These are phyloP conservation scores for Hemichromis elongatus DNA, from an alignment of 2,113 vertebrate species.

Conservation along the genomic window DNA sequence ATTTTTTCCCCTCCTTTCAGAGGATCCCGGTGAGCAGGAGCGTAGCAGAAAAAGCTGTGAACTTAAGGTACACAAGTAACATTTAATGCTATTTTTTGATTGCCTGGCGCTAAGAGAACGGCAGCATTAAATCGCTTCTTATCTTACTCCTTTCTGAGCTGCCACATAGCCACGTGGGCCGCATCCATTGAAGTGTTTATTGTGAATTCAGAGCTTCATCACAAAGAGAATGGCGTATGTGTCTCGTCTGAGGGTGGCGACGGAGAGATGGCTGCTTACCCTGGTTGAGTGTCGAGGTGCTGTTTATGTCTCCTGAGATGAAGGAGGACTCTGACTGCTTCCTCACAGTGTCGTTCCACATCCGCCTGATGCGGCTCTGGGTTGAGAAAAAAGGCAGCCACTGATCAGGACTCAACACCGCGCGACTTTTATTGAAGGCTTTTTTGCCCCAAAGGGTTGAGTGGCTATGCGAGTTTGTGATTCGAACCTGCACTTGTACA, in stretches of 20 bases:
- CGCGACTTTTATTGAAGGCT: conserved; percentile 11
- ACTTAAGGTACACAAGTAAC: conserved; percentile 3
- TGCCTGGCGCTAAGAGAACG: background rate
- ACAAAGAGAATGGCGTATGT: conserved; percentile 43
- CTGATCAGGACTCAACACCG: conserved; percentile 50
- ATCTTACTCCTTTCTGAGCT: background rate
- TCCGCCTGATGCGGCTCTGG: conserved; percentile 98
- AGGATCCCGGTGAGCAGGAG: background rate
- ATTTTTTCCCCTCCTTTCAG: background rate
- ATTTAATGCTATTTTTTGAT: conserved; percentile 20
- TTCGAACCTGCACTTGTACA: background rate
- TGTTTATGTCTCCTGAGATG: conserved; percentile 99
- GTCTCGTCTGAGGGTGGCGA: conserved; percentile 9
- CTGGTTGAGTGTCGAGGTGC: conserved; percentile 99
- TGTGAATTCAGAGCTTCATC: conserved; percentile 26
- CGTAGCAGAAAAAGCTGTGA: background rate
- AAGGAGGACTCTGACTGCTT: conserved; percentile 99
- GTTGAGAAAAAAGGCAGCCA: conserved; percentile 30
- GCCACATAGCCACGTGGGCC: conserved; percentile 54
- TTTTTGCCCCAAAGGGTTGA: background rate
- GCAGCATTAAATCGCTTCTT: conserved; percentile 11
- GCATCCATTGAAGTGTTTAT: conserved; percentile 50
- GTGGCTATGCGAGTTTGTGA: conserved; percentile 5
- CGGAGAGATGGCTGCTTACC: conserved; percentile 75
- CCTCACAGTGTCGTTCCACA: conserved; percentile 99